Evolutionary conservation across 2,797 vertebrate genomes (phyloP).

Genomic region (Artibeus jamaicensis): DNA sequence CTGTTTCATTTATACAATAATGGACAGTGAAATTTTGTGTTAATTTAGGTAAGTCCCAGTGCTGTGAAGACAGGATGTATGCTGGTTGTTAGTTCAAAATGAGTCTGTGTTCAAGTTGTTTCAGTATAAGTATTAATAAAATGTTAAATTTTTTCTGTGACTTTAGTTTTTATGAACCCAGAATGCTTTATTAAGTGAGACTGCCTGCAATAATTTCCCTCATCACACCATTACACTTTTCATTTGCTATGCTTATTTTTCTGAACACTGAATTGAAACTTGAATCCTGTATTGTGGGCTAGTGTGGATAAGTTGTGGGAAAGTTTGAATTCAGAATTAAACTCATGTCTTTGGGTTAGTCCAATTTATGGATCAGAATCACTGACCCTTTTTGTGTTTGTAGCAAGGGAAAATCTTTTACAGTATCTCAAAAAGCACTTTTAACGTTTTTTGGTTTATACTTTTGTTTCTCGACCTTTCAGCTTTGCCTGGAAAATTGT

Average conservation of each 20-base stretch:
- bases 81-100: background rate
- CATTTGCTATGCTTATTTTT: background rate
- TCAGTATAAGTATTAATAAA: background rate
- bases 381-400: background rate
- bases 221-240: background rate
- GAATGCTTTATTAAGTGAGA: background rate
- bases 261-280: background rate
- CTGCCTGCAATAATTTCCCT: background rate
- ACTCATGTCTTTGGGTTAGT: background rate
- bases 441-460: constrained; percentile 45
- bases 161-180: constrained; percentile 17
- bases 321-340: background rate
- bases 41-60: background rate
- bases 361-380: constrained; percentile 52
- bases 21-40: background rate
- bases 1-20: background rate
- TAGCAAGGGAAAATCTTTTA: background rate
- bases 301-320: background rate
- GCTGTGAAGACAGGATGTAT: background rate
- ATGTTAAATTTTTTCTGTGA: background rate
- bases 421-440: background rate
- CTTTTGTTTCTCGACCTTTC: constrained; percentile 44
- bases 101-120: background rate
- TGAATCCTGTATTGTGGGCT: background rate
- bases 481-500: constrained; percentile 39